Conservation (phyloP, 2,888 invertebrate species). For the Cyclophora albipunctata region DNA sequence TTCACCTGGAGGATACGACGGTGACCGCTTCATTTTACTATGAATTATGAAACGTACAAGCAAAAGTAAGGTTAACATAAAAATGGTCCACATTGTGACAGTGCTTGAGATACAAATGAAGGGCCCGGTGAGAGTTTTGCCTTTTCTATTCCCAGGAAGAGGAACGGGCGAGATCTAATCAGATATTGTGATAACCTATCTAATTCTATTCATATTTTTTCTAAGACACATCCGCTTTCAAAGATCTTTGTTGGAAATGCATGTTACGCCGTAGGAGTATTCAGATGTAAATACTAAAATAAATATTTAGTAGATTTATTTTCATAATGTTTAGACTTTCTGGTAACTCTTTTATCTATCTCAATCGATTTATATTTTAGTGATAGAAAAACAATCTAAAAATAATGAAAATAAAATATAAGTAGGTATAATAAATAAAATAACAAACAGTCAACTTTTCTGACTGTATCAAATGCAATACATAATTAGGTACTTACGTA, state of each 20-base stretch:
- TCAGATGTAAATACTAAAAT: too few species aligned
- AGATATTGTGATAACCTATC: slow-evolving; percentile 3
- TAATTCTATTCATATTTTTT: slow-evolving; percentile 17
- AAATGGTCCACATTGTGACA: slow-evolving; percentile 26
- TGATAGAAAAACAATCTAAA: too few species aligned
- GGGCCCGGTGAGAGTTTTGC: too few species aligned
- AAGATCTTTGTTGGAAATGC: background rate
- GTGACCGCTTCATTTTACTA: slow-evolving; percentile 14
- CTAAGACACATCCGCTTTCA: background rate
- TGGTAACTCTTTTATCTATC: too few species aligned
- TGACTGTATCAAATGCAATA: too few species aligned
- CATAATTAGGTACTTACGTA: too few species aligned
- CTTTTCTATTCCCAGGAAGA: slow-evolving; percentile 6
- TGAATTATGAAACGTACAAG: slow-evolving; percentile 18
- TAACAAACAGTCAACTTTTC: too few species aligned
- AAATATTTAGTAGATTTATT: too few species aligned
- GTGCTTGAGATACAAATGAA: slow-evolving; percentile 11
- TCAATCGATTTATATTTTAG: too few species aligned
- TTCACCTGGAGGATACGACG: slow-evolving; percentile 36
- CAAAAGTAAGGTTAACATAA: slow-evolving; percentile 19
- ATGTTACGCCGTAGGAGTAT: background rate
- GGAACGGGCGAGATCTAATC: slow-evolving; percentile 18
- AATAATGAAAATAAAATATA: too few species aligned
- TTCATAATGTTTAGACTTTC: too few species aligned
- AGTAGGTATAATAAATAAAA: too few species aligned